phyloP scores from a whole-genome alignment of 35 echinoderm and acorn worm species.

The Apostichopus japonicus region DNA sequence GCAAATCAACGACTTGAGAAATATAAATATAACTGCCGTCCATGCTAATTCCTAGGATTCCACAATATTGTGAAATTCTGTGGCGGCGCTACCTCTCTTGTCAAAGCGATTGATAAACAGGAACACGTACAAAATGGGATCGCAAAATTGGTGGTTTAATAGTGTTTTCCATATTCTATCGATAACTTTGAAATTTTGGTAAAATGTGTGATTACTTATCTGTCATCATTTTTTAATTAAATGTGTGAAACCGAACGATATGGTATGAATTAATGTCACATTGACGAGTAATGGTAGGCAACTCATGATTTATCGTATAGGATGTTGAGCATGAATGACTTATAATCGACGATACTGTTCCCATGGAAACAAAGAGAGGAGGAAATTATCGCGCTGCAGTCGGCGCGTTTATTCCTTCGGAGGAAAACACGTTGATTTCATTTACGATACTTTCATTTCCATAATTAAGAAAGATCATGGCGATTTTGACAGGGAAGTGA shows the following conservation, averaged over 20 bases:
- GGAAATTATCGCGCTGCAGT: conserved; percentile 18
- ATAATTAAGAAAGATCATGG: conserved; percentile 42
- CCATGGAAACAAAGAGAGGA: background rate
- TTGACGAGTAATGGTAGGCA: background rate
- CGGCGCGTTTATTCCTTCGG: conserved; percentile 8
- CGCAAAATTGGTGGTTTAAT: background rate
- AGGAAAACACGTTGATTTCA: conserved; percentile 15
- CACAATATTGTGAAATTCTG: too few relatives aligned
- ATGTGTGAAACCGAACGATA: conserved; percentile 14
- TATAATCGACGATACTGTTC: conserved; percentile 16
- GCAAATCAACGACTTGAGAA: too few relatives aligned
- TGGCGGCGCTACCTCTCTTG: too few relatives aligned
- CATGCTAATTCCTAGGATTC: too few relatives aligned
- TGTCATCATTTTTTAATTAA: conserved; percentile 9
- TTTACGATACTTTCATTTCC: conserved; percentile 32
- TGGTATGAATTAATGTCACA: background rate
- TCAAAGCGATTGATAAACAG: background rate
- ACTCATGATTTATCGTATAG: background rate
- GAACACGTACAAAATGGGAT: background rate
- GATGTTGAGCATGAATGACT: conserved; percentile 40
- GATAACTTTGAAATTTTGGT: background rate
- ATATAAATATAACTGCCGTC: too few relatives aligned
- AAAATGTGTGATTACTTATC: conserved; percentile 10
- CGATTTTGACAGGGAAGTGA: conserved; percentile 13
- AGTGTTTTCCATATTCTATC: background rate